These are phyloP conservation scores for Pyrgus malvae DNA, from an alignment of 2,888 invertebrate species.

Conservation along the genomic window DNA sequence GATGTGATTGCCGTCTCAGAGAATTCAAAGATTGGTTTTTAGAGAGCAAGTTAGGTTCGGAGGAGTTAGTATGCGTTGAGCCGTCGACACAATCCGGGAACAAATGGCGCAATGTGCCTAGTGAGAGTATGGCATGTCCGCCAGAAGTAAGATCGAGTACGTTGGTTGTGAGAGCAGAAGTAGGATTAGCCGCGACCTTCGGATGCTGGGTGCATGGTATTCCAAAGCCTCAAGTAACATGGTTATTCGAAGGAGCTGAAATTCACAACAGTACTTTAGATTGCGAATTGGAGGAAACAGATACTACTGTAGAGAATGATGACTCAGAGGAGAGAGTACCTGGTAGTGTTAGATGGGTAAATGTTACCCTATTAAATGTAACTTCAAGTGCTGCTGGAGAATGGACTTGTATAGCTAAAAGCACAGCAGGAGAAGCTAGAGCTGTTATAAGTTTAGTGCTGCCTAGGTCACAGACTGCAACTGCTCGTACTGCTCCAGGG, in stretches of 20 bases:
- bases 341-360: conserved; percentile 86
- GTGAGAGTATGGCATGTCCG: conserved; percentile 90
- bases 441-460: conserved; percentile 82
- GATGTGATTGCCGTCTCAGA: conserved; percentile 92
- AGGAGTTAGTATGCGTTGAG: conserved; percentile 87
- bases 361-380: conserved; percentile 91
- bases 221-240: conserved; percentile 91
- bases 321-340: conserved; percentile 70
- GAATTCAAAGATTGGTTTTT: conserved; percentile 93
- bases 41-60: conserved; percentile 88
- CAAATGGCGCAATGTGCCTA: conserved; percentile 89
- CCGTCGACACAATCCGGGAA: conserved; percentile 86
- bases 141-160: conserved; percentile 86
- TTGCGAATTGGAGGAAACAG: conserved; percentile 73
- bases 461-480: conserved; percentile 86
- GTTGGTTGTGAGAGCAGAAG: conserved; percentile 85
- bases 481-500: conserved; percentile 87
- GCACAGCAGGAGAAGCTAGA: conserved; percentile 83
- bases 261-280: conserved; percentile 72
- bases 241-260: conserved; percentile 88
- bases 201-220: conserved; percentile 91
- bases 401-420: conserved; percentile 91
- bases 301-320: conserved; percentile 64
- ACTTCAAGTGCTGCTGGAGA: conserved; percentile 92
- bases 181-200: conserved; percentile 91